Evolutionary conservation across 2,113 vertebrate species (phyloP).

Genomic region (Naja naja): DNA sequence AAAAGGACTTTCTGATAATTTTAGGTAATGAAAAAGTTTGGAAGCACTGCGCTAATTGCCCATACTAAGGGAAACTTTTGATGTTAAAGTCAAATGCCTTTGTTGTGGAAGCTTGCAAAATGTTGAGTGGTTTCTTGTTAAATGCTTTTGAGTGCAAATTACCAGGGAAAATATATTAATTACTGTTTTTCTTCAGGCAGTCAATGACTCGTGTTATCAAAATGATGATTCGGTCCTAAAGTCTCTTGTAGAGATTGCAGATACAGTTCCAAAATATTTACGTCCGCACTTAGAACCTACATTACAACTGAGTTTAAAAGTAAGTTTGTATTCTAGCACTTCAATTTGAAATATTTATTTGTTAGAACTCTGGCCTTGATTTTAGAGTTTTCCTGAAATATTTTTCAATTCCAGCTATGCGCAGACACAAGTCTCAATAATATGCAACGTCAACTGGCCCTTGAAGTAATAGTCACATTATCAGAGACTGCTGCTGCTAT

Average conservation of each 20-base stretch:
- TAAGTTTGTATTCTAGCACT: conserved; percentile 47
- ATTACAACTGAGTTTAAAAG: conserved; percentile 92
- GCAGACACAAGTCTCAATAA: conserved; percentile 89
- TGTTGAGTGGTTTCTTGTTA: neutral
- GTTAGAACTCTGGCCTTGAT: neutral
- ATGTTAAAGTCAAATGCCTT: neutral
- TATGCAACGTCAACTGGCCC: conserved; percentile 93
- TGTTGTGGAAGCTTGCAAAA: neutral
- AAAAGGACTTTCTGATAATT: neutral
- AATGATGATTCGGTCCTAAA: conserved; percentile 96
- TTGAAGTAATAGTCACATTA: conserved; percentile 95
- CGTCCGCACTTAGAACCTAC: conserved; percentile 92
- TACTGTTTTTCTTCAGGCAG: conserved; percentile 72
- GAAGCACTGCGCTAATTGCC: neutral
- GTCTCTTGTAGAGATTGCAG: conserved; percentile 95
- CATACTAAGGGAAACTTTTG: neutral
- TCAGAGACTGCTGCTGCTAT: conserved; percentile 97
- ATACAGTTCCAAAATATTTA: conserved; percentile 95
- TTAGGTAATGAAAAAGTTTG: neutral
- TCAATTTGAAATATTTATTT: neutral
- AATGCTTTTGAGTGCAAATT: neutral
- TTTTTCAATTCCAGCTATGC: conserved; percentile 78
- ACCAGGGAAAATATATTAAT: neutral
- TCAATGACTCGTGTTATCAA: conserved; percentile 95
- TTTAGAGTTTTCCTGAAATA: conserved; percentile 27